phyloP scores from a whole-genome alignment of 2,113 vertebrate species.

The Diphyllodes magnificus region DNA sequence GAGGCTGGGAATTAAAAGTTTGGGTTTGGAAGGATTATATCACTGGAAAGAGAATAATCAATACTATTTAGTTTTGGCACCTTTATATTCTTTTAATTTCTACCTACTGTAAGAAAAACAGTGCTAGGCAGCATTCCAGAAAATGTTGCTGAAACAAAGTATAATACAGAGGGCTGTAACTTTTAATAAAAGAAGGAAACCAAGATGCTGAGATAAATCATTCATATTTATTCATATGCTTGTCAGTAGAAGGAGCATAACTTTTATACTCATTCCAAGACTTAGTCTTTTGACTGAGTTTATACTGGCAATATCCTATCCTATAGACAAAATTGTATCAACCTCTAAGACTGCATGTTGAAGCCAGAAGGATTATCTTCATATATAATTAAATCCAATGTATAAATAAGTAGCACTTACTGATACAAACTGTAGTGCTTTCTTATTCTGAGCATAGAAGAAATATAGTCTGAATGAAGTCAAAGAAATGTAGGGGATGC shows the following conservation, averaged over 20 bases:
- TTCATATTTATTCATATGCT: slow-evolving; percentile 47
- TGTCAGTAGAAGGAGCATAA: slow-evolving; percentile 46
- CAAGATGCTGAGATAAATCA: slow-evolving; percentile 42
- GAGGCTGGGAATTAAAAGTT: neutral
- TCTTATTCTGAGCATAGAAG: neutral
- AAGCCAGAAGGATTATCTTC: neutral
- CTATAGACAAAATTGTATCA: neutral
- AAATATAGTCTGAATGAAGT: neutral
- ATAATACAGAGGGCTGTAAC: slow-evolving; percentile 49
- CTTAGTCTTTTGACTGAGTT: neutral
- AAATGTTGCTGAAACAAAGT: slow-evolving; percentile 49
- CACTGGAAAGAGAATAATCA: slow-evolving; percentile 41
- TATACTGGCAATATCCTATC: neutral
- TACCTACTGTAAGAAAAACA: slow-evolving; percentile 54
- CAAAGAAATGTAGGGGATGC: neutral
- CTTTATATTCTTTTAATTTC: slow-evolving; percentile 59
- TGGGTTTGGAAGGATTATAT: slow-evolving; percentile 52
- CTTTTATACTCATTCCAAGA: slow-evolving; percentile 31
- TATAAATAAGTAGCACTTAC: neutral
- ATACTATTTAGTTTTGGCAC: slow-evolving; percentile 57
- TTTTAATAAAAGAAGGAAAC: slow-evolving; percentile 54
- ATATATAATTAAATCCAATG: neutral
- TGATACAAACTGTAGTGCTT: neutral
- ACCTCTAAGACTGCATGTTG: neutral
- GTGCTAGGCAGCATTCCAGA: slow-evolving; percentile 55